Conservation (phyloP, 92 coral and sea anemone species). For the Palythoa heliodiscus region DNA sequence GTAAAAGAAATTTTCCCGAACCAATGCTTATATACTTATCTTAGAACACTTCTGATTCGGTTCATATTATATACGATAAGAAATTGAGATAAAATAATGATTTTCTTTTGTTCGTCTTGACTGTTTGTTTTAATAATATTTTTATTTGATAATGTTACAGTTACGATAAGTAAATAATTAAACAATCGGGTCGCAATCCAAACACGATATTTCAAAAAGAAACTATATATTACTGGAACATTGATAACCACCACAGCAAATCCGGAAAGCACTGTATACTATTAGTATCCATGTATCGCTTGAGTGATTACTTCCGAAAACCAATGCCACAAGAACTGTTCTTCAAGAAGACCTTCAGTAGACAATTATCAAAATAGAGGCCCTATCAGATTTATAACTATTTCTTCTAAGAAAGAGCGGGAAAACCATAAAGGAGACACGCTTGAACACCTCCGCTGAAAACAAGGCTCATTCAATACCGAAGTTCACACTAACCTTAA, state of each 20-base stretch:
- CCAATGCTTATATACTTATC: not conserved
- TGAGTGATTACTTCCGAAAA: constrained; percentile 1
- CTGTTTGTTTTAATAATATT: not conserved
- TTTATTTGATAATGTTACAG: not conserved
- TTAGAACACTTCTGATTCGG: not conserved
- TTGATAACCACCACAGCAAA: not conserved
- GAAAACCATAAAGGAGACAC: not conserved
- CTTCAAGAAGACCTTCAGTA: not conserved
- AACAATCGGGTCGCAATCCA: not conserved
- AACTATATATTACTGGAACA: not conserved
- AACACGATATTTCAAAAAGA: not conserved
- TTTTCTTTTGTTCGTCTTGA: not conserved
- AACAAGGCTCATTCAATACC: not conserved
- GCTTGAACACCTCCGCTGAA: not conserved
- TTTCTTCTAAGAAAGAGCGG: not conserved
- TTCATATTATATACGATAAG: not conserved
- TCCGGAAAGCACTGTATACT: not conserved
- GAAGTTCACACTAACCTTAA: not conserved
- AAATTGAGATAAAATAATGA: not conserved
- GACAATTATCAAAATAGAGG: not conserved
- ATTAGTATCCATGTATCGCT: not conserved
- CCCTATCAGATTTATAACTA: not conserved
- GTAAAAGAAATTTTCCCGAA: not conserved
- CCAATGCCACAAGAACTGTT: not conserved
- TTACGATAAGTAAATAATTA: not conserved